A percentile compares a stretch with the other conserved stretches of the same genome.
phyloP scores from a whole-genome alignment of 2,797 vertebrate genomes.

The Trachurus trachurus region DNA sequence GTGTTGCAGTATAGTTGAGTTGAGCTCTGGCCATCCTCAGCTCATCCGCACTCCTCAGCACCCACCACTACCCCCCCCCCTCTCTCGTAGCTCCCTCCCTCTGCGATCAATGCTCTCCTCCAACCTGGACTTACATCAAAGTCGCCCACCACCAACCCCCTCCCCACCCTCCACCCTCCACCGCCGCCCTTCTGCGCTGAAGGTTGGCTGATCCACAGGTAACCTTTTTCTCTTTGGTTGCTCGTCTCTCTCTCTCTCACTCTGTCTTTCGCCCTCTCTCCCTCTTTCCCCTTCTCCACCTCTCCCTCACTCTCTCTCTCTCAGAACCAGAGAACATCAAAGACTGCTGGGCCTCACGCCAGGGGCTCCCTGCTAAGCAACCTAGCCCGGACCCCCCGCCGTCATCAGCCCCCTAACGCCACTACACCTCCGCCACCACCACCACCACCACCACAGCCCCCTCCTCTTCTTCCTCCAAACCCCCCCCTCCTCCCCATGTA shows the following conservation, averaged over 20 bases:
- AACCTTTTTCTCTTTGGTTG: slow-evolving; percentile 86
- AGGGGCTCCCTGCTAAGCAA: slow-evolving; percentile 81
- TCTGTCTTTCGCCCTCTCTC: slow-evolving; percentile 44
- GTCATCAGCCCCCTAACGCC: slow-evolving; percentile 68
- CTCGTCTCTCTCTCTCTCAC: slow-evolving; percentile 63
- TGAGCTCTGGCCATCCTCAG: slow-evolving; percentile 56
- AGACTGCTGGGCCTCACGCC: slow-evolving; percentile 87
- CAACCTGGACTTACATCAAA: slow-evolving; percentile 85
- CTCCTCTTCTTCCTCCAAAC: slow-evolving; percentile 21
- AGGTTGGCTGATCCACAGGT: slow-evolving; percentile 85
- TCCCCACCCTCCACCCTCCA: slow-evolving; percentile 35
- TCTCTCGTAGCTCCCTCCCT: slow-evolving; percentile 51
- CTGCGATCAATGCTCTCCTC: slow-evolving; percentile 81
- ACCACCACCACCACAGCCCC: slow-evolving; percentile 31
- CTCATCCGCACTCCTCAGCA: slow-evolving; percentile 60
- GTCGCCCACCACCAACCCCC: slow-evolving; percentile 40
- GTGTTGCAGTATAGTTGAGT: slow-evolving; percentile 40
- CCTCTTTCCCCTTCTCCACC: slow-evolving; percentile 13
- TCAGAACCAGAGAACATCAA: slow-evolving; percentile 82
- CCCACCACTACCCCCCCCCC: slow-evolving; percentile 33
- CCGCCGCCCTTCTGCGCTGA: slow-evolving; percentile 59
- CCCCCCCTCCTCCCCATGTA: slow-evolving; percentile 30
- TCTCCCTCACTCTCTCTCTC: slow-evolving; percentile 11
- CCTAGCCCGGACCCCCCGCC: slow-evolving; percentile 73
- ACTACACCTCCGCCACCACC: slow-evolving; percentile 55